Evolutionary conservation across 2,113 vertebrate species (phyloP), one percentile per base, ranked within the genome.

Genomic region (Eptesicus fuscus): DNA sequence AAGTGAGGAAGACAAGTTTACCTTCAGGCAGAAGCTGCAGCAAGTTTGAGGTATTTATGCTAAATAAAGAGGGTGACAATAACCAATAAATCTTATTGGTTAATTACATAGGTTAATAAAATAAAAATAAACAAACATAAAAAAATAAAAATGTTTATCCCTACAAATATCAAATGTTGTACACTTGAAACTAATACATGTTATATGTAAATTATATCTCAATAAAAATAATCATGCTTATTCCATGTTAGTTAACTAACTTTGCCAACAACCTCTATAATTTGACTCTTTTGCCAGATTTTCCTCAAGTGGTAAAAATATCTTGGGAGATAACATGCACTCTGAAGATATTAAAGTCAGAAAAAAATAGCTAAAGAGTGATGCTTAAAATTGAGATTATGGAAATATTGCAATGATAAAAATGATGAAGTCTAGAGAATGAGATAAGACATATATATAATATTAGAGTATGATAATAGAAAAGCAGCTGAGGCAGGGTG

Each of bases 281-380:
- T 83, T 95, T 65, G 74, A 87, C 37, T 7, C 25, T 67, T 88
- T 92, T 84, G 40, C 5, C 42, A 96, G 8, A 44, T 96, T 92
- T 95, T 82, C 23, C 12, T 88, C 44, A 35, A 70, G 20, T 90
- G 56, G 9, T 73, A 80, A 69, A 79, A 89, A 73, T 69, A 49
- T 59, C 56, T 40, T 74, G 35, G 9, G 17, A 76, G 17, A 82
- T 88, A 63, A 32, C 4, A 20, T 63, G 4, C 25, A 71, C 30
- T 93, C 35, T 77, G 12, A 87, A 96, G 30, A 86, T 20, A 85
- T 18, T 90, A 59, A 92, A 95, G 18, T 91, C 42, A 88, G 42
- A 85, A 78, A 85, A 82, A 28, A 49, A 4, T 37, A 71, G 28
- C 47, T 53, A 85, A 79, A 35, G 23, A 87, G 35, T 51, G 35